Evolutionary conservation across 2,113 vertebrate species (phyloP), one percentile per base, ranked within the genome.

Genomic region (Malaclemys terrapin): DNA sequence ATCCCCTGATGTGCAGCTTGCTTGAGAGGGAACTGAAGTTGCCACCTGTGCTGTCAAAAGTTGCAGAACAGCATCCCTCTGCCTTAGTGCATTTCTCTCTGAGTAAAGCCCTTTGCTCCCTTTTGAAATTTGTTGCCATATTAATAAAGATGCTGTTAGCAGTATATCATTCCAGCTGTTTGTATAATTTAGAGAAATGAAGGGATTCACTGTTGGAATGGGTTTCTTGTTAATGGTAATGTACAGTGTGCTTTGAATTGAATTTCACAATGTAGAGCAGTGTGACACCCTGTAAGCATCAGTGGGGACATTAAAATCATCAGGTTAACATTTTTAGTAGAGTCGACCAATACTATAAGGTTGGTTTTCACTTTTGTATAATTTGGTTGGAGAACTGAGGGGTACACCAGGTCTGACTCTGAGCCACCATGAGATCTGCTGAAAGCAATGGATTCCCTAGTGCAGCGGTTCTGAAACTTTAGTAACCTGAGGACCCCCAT

Each of bases 171-270:
- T 94, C 69, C 82, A 89, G 87, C 45, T 88, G 52, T 69, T 87
- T 62, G 31, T 90, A 2, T 0, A 12, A 54, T 94, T 82, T 84
- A 72, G 8, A 85, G 72, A 90, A 45, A 72, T 35, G 59, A 89
- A 38, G 31, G 78, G 52, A 12, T 88, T 95, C 80, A 19, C 17
- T 93, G 80, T 29, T 56, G 79, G 49, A 93, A 56, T 22, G 72
- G 42, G 5, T n/a, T 93, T 42, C 79, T 85, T 88, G 79, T 94
- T 76, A 90, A 52, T 62, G 89, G 84, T 56, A 75, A 52, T 80
- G 35, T 78, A 53, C 84, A 80, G 94, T 2, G 22, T 76, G 57
- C 72, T 95, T 95, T 86, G 53, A 82, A 89, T 27, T 42, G 1
- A 76, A 84, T 85, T 96, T 87, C 62, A 27, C 52, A 47, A 72